Percentiles rank a stretch among this genome's conserved stretches.
Evolutionary conservation across 2,888 invertebrate species (phyloP).

Genomic region (Sussaba pulchella): DNA sequence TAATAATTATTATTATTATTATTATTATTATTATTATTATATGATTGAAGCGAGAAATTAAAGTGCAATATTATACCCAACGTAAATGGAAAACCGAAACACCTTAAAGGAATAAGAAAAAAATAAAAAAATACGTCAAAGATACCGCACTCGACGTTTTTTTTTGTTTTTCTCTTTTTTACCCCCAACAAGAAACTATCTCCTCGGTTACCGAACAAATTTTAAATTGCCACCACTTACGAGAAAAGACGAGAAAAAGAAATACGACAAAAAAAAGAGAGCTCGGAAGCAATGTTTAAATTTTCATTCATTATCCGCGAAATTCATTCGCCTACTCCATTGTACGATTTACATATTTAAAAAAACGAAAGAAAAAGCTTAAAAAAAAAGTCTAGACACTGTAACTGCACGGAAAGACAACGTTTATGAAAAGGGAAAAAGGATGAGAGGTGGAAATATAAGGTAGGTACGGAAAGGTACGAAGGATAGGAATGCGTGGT

Average conservation of each 20-base stretch:
- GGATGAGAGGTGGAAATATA: neutral
- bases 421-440: constrained; percentile 39
- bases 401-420: constrained; percentile 39
- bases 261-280: neutral
- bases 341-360: constrained; percentile 41
- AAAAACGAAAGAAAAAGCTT: neutral
- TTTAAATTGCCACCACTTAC: neutral
- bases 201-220: neutral
- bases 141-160: no score
- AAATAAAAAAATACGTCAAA: no score
- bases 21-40: no score
- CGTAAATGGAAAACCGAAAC: no score
- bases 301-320: constrained; percentile 25
- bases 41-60: no score
- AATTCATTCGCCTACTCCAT: constrained; percentile 47
- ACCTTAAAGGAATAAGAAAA: no score
- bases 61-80: no score
- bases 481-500: constrained; percentile 56
- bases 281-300: constrained; percentile 25
- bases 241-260: no score
- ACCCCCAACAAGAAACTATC: neutral
- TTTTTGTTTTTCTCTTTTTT: neutral
- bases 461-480: constrained; percentile 60
- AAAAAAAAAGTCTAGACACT: constrained; percentile 43
- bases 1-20: no score